These are phyloP conservation scores for Ditylenchus dipsaci DNA, from an alignment of 1,140 invertebrate genomes.

Conservation along the genomic window DNA sequence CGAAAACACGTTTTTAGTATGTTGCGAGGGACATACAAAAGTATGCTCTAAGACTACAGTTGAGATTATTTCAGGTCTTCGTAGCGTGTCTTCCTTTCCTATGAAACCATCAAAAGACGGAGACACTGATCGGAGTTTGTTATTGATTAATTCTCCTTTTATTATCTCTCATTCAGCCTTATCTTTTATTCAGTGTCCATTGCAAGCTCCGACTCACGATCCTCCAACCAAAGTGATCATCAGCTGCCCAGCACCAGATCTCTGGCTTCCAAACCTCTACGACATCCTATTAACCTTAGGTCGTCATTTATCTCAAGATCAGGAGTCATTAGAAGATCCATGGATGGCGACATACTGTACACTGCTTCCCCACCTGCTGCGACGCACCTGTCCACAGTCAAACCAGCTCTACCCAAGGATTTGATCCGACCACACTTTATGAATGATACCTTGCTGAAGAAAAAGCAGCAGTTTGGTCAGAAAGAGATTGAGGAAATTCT, in stretches of 20 bases:
- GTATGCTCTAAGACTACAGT: too few relatives aligned
- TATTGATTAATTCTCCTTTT: too few relatives aligned
- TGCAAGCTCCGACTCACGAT: conserved; percentile 19
- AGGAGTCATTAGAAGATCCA: background rate
- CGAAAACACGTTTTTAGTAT: too few relatives aligned
- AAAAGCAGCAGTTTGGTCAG: background rate
- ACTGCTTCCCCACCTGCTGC: background rate
- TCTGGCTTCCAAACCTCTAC: background rate
- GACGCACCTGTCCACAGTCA: background rate
- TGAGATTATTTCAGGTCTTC: too few relatives aligned
- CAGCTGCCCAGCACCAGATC: background rate
- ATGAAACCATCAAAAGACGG: too few relatives aligned
- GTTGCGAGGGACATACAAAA: too few relatives aligned
- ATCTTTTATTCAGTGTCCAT: conserved; percentile 16
- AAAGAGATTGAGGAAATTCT: conserved; percentile 5
- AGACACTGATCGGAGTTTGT: too few relatives aligned
- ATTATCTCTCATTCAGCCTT: background rate
- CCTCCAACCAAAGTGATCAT: conserved; percentile 9
- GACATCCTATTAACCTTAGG: background rate
- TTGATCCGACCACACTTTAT: background rate
- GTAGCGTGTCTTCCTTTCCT: too few relatives aligned
- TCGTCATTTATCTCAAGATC: background rate
- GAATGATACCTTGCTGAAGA: background rate
- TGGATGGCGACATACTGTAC: background rate
- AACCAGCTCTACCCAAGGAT: background rate